Base-by-base conservation (phyloP, 2,888 invertebrate genomes). In the Meandrusa payeni region DNA sequence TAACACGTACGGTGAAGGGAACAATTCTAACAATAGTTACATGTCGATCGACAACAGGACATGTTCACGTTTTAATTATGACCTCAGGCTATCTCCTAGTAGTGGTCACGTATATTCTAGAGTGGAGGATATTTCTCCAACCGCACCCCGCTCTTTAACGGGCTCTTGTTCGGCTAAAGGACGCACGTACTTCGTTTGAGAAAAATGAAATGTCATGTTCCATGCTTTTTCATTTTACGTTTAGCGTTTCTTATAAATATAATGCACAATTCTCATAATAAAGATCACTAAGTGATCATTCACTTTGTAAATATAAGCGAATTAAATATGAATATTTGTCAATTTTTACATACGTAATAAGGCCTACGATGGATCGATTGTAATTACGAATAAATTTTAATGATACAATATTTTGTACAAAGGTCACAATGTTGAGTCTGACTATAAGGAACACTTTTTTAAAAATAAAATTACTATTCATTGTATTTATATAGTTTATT, bases 21-120 rank as follows among this genome's bases (percentile, higher is more conserved):
- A 91, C 64, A 89, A 90, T 68, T 83, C 91, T 63, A 91, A 91
- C 76, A 91, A 92, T 76, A 91, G 91, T 82, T 92, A 92, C 78
- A 91, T 91, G 76, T 91, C 91, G 52, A 91, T 91, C 59, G 91
- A 91, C 67, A 85, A 86, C 69, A 81, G 81, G 64, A 75, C 76
- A 67, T 86, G 86, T 79, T 76, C 86, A 64, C 85, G 87, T 68
- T 85, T 86, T 86, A 87, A 87, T 87, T 86, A 86, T 80, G 87
- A 87, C 85, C 77, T 86, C 59, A 69, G 85, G 85, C 76, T 82
- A 47, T 85, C 87, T 64, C 87, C 87, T 53, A 80, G 78, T 67
- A 85, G 72, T 62, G 86, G 87, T 76, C 87, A 87, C 76, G 85
- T 86, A 59, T 87, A 87, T 70, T 87, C 87, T 63, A 80, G 87